phyloP scores from a whole-genome alignment of 1,140 invertebrate genomes.

The Gonatopus flavifemur region DNA sequence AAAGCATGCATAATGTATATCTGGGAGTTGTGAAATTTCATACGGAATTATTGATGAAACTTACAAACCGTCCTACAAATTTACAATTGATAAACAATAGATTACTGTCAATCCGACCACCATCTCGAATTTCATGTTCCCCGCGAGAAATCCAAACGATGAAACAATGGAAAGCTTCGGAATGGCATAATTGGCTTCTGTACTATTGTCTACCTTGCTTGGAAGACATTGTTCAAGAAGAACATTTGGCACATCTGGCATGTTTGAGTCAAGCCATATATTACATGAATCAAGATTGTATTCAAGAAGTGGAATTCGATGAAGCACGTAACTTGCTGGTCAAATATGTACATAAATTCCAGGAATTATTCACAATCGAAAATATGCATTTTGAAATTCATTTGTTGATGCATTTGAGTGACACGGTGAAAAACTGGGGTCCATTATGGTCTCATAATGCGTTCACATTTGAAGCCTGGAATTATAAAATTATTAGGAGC shows the following conservation, averaged over 20 bases:
- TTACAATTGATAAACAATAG: conserved; percentile 1
- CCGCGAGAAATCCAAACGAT: background rate
- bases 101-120: conserved; percentile 8
- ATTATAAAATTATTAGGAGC: too few species aligned
- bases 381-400: conserved; percentile 24
- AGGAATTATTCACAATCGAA: conserved; percentile 12
- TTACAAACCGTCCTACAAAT: too few species aligned
- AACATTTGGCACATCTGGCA: conserved; percentile 18
- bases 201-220: conserved; percentile 16
- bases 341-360: conserved; percentile 8
- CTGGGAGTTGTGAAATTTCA: too few species aligned
- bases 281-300: conserved; percentile 15
- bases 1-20: too few species aligned
- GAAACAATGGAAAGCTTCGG: conserved; percentile 19
- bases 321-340: conserved; percentile 6
- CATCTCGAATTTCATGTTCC: conserved; percentile 1
- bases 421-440: conserved; percentile 13
- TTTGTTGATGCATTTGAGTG: conserved; percentile 15
- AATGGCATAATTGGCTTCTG: conserved; percentile 20
- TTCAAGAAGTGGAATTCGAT: conserved; percentile 9
- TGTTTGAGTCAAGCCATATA: conserved; percentile 11
- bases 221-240: background rate
- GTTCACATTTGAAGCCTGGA: conserved; percentile 20
- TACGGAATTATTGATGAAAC: too few species aligned
- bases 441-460: conserved; percentile 7